Evolutionary conservation across 2,113 vertebrate species (phyloP).

Genomic region (Odontesthes bonariensis): DNA sequence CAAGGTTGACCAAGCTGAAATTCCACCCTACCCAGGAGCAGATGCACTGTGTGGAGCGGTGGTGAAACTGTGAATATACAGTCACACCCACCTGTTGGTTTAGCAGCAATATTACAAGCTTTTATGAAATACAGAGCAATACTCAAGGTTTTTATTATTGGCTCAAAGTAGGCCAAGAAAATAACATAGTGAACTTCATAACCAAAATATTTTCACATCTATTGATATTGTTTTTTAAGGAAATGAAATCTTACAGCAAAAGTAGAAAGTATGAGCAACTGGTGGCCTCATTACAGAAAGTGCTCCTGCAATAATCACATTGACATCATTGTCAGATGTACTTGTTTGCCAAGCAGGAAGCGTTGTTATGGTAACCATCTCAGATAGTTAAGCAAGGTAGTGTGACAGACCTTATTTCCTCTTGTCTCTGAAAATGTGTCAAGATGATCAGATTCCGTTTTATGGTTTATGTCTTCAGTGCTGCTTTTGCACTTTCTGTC

Average conservation of each 20-base stretch:
- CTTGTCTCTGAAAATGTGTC: conserved; percentile 9
- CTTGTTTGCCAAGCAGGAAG: conserved; percentile 49
- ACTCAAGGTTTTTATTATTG: conserved; percentile 15
- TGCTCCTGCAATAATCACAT: conserved; percentile 38
- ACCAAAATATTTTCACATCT: background rate
- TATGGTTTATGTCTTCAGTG: background rate
- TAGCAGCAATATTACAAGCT: conserved; percentile 50
- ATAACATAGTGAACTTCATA: background rate
- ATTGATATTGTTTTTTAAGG: background rate
- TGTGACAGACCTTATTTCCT: conserved; percentile 4
- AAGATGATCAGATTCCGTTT: background rate
- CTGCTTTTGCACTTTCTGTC: background rate
- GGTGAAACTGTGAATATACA: conserved; percentile 46
- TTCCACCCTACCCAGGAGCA: conserved; percentile 59
- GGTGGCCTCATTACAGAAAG: too few relatives aligned
- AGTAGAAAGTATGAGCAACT: too few relatives aligned
- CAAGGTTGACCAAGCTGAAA: conserved; percentile 33
- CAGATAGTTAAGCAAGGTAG: conserved; percentile 33
- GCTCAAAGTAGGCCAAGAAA: conserved; percentile 6
- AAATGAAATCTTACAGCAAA: too few relatives aligned
- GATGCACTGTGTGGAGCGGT: conserved; percentile 49
- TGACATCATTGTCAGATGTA: conserved; percentile 35
- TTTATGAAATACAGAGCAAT: conserved; percentile 54
- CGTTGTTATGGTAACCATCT: conserved; percentile 56
- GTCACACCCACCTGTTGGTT: conserved; percentile 69